Evolutionary conservation across 2,113 vertebrate species (phyloP), one percentile per base, ranked within the genome.

Genomic region (Trichechus manatus): DNA sequence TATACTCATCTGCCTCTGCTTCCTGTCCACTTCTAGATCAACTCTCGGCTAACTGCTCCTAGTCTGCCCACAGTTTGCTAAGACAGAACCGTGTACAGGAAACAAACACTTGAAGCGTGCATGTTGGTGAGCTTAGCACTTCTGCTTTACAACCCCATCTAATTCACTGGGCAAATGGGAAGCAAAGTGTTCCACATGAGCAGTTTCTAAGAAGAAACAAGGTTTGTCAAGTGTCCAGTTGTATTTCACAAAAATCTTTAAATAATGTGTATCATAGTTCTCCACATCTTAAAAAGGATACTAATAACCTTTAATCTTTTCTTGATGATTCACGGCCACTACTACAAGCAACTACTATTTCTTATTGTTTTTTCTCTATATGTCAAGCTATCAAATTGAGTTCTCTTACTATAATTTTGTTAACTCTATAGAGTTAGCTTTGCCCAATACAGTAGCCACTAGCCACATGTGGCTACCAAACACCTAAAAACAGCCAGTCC

Each of bases 131-230:
- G 13, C 63, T 72, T 29, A 88, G 59, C 14, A 84, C 79, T 68
- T 77, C 53, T 87, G 61, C 93, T 6, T 89, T 75, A 59, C 23
- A 85, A 63, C 11, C 33, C 25, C 47, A 81, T 25, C 50, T 78
- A 68, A 93, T 25, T 81, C 89, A 39, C 27, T 39, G 61, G 29
- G n/a, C 8, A 3, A 90, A 70, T 29, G 36, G n/a, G 42, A 79
- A 74, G 79, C 53, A 78, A 77, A 79, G 42, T 66, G 29, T 86
- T n/a, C 27, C 19, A 80, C 25, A 14, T 3, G 5, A 81, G 59
- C 33, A 29, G 39, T 81, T 86, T 77, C 96, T 17, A 63, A 89
- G 36, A 81, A 90, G 72, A 94, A 64, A 75, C 1, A 84, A 39
- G 39, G 79, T 47, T 66, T 87, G 39, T 66, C 61, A 86, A 81